phyloP scores from a whole-genome alignment of 2,888 invertebrate genomes.

The Caprella mutica region DNA sequence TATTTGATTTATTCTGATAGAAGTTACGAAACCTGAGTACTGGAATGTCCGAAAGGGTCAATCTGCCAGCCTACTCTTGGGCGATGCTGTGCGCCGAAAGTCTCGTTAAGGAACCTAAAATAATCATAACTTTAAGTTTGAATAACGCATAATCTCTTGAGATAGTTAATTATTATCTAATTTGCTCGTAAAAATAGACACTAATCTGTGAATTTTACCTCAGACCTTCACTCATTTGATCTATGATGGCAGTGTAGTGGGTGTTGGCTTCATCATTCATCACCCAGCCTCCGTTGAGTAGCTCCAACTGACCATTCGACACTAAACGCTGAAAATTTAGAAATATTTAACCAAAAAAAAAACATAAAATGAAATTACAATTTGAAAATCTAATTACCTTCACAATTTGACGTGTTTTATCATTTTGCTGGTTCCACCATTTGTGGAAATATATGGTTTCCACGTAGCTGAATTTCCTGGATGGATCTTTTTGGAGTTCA shows the following conservation, averaged over 20 bases:
- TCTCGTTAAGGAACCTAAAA: constrained; percentile 46
- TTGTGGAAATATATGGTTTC: constrained; percentile 79
- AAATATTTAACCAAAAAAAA: too few species aligned
- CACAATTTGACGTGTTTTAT: constrained; percentile 47
- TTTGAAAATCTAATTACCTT: too few species aligned
- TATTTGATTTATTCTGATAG: too few species aligned
- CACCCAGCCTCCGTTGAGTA: constrained; percentile 44
- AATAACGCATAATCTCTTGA: neutral
- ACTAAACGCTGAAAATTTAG: constrained; percentile 22
- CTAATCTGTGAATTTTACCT: too few species aligned
- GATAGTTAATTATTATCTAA: too few species aligned
- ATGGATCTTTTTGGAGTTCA: constrained; percentile 57
- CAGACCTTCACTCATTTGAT: constrained; percentile 47
- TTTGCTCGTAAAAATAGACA: too few species aligned
- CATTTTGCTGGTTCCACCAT: constrained; percentile 62
- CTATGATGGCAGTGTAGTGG: constrained; percentile 57
- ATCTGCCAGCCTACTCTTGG: constrained; percentile 70
- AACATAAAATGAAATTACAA: too few species aligned
- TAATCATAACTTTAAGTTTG: constrained; percentile 37
- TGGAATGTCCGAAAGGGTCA: constrained; percentile 75
- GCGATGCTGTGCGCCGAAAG: constrained; percentile 58
- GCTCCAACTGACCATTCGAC: constrained; percentile 46
- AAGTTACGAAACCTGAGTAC: constrained; percentile 86
- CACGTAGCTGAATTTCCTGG: constrained; percentile 70
- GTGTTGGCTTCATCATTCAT: constrained; percentile 71